These are phyloP conservation scores for Opisthocomus hoazin DNA, from an alignment of 2,113 vertebrate genomes.

Conservation along the genomic window DNA sequence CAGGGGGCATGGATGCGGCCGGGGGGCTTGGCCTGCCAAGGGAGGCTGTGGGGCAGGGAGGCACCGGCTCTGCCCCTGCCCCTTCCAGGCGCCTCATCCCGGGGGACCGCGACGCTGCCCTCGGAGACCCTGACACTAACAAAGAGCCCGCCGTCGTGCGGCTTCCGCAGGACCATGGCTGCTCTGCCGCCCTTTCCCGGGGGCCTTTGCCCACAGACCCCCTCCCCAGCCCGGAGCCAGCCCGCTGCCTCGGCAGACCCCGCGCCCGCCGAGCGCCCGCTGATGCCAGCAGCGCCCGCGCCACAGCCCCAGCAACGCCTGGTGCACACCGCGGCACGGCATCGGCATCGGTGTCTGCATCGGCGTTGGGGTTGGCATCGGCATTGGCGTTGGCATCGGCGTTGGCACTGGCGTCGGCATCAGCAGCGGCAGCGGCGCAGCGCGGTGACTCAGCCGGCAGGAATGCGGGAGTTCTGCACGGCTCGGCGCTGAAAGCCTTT, in stretches of 20 bases:
- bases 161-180: accelerated
- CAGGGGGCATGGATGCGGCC: accelerated
- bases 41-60: background rate
- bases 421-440: background rate
- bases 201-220: accelerated
- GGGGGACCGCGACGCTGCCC: accelerated
- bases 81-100: accelerated
- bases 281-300: background rate
- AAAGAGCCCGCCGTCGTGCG: accelerated
- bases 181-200: background rate
- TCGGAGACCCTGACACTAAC: accelerated
- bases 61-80: accelerated
- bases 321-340: no score
- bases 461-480: slow-evolving; percentile 66
- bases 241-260: accelerated
- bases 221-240: background rate
- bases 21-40: background rate
- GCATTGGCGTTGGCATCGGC: no score
- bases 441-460: slow-evolving; percentile 56
- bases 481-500: slow-evolving; percentile 46
- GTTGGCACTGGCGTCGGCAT: no score
- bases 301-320: background rate
- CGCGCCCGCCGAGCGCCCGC: accelerated
- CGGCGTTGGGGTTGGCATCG: no score
- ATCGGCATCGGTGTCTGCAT: no score